These are phyloP conservation scores for Plagiodera versicolora DNA, from an alignment of 2,888 invertebrate species.

Conservation along the genomic window DNA sequence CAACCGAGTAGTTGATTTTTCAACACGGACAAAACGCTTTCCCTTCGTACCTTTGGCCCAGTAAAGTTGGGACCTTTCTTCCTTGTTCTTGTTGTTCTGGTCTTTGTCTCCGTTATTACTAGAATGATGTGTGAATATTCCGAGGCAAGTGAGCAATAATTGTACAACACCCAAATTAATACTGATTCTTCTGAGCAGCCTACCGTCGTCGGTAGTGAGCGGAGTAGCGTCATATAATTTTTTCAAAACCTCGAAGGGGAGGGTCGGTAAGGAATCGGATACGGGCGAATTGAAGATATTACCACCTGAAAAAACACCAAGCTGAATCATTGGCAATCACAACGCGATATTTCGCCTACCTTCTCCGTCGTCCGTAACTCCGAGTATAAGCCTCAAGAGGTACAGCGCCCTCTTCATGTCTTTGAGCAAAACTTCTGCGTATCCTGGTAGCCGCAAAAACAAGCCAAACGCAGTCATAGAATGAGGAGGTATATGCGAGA, in stretches of 20 bases:
- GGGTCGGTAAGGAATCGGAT: conserved; percentile 67
- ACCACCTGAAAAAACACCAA: conserved; percentile 50
- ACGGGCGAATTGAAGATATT: conserved; percentile 73
- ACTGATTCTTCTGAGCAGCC: conserved; percentile 73
- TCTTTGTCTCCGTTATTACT: conserved; percentile 54
- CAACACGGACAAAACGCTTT: too few species aligned
- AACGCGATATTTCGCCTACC: conserved; percentile 58
- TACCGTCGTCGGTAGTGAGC: conserved; percentile 74
- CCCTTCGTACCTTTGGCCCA: conserved; percentile 81
- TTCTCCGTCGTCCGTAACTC: conserved; percentile 90
- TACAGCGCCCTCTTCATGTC: conserved; percentile 86
- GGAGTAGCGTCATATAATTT: conserved; percentile 77
- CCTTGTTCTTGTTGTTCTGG: conserved; percentile 46
- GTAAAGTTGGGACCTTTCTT: conserved; percentile 71
- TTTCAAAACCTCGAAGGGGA: conserved; percentile 79
- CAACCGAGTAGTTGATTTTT: too few species aligned
- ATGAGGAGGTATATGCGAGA: conserved; percentile 81
- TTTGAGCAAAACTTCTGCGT: conserved; percentile 83
- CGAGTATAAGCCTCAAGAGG: conserved; percentile 81
- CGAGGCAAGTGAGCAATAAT: conserved; percentile 82
- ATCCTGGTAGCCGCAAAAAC: conserved; percentile 85
- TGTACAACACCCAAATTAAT: conserved; percentile 84
- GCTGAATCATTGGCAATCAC: too few species aligned
- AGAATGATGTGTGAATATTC: conserved; percentile 84
- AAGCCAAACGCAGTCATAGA: conserved; percentile 89